These are phyloP conservation scores for Drosophila histrio DNA, from an alignment of 2,888 invertebrate genomes.

Conservation along the genomic window DNA sequence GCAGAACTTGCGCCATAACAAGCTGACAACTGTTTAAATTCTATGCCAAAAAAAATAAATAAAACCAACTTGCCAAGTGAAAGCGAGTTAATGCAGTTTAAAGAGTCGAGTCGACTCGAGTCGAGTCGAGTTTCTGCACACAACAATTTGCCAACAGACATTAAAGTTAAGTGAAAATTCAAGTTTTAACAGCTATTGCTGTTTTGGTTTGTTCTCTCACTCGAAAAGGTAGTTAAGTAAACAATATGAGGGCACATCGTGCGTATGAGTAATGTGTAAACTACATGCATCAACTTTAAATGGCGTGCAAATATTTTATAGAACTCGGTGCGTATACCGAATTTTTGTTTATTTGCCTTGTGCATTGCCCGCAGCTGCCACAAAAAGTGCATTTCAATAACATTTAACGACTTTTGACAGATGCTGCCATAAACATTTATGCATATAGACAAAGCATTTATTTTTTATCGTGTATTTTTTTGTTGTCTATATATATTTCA, in stretches of 20 bases:
- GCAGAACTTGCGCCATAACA: constrained; percentile 34
- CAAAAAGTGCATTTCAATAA: constrained; percentile 52
- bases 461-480: constrained; percentile 27
- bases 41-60: constrained; percentile 8
- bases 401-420: constrained; percentile 55
- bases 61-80: constrained; percentile 28
- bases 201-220: neutral
- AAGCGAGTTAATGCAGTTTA: constrained; percentile 42
- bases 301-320: constrained; percentile 57
- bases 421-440: constrained; percentile 36
- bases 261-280: constrained; percentile 50
- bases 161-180: constrained; percentile 37
- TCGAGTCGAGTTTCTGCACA: constrained; percentile 14
- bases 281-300: constrained; percentile 54
- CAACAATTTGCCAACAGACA: constrained; percentile 47
- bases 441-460: constrained; percentile 42
- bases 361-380: constrained; percentile 2
- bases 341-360: neutral
- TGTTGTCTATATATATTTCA: neutral
- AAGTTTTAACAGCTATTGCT: constrained; percentile 3
- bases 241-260: neutral
- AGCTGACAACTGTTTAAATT: constrained; percentile 51
- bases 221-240: neutral
- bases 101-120: constrained; percentile 41
- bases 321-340: constrained; percentile 1